Conservation (phyloP, 1,140 invertebrate genomes). For the Penaeus vannamei region DNA sequence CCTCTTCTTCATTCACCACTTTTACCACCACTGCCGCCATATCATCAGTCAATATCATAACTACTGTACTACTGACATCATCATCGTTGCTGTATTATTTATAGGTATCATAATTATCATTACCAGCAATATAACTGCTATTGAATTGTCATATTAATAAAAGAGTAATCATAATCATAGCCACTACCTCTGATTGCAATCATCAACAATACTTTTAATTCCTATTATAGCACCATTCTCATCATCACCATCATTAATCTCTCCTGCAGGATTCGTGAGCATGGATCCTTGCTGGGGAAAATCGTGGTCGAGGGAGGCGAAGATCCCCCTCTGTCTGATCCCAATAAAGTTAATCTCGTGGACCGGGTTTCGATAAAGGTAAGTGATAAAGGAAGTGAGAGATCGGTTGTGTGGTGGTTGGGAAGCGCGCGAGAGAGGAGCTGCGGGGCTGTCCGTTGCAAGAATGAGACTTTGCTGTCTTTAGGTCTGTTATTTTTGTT, state of each 20-base stretch:
- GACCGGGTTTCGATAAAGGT: constrained; percentile 90
- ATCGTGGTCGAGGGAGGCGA: constrained; percentile 78
- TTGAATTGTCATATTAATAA: no score
- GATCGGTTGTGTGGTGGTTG: neutral
- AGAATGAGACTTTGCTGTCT: neutral
- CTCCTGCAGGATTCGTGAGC: constrained; percentile 79
- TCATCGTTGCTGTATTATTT: neutral
- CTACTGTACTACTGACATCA: no score
- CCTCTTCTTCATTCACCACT: neutral
- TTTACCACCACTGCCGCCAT: neutral
- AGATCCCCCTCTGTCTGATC: constrained; percentile 79
- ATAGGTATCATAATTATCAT: no score
- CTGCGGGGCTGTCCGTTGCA: no score
- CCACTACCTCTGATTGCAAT: no score
- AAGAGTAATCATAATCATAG: no score
- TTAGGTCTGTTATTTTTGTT: neutral
- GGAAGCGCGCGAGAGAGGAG: no score
- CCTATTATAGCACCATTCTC: no score
- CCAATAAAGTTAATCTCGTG: constrained; percentile 91
- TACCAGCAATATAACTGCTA: no score
- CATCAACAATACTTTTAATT: no score
- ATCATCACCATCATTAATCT: no score
- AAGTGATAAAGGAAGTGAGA: neutral
- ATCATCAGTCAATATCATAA: no score
- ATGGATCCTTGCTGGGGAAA: constrained; percentile 85